Percentiles rank a stretch among this genome's conserved stretches.
phyloP scores from a whole-genome alignment of 64 coral and sea anemone genomes.

The Catalaphyllia jardinei region DNA sequence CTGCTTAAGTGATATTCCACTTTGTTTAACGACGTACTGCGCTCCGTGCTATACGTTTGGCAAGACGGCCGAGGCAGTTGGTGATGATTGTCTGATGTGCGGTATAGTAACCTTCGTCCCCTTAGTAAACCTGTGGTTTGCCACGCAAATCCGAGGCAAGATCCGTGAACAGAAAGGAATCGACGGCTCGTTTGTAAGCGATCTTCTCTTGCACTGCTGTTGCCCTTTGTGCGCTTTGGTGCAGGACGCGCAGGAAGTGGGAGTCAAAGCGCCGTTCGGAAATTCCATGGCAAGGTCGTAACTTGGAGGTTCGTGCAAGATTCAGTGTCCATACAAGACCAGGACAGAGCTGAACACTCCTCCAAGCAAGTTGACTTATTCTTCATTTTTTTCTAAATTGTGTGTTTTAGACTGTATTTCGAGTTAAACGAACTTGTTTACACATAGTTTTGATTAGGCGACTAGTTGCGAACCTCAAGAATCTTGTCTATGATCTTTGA shows the following conservation, averaged over 20 bases:
- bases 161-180: slow-evolving; percentile 87
- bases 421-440: background rate
- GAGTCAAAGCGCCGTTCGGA: slow-evolving; percentile 86
- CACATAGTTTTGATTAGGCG: background rate
- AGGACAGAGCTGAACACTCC: background rate
- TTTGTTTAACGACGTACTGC: slow-evolving; percentile 67
- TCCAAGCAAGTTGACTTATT: background rate
- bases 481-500: too few species aligned
- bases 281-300: slow-evolving; percentile 81
- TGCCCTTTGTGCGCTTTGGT: slow-evolving; percentile 68
- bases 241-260: slow-evolving; percentile 83
- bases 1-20: slow-evolving; percentile 72
- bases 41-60: slow-evolving; percentile 90
- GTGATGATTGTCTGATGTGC: slow-evolving; percentile 91
- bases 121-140: slow-evolving; percentile 68
- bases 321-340: background rate
- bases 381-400: background rate
- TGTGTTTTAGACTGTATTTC: background rate
- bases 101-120: slow-evolving; percentile 69
- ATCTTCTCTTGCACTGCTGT: slow-evolving; percentile 75
- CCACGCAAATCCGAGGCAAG: slow-evolving; percentile 68
- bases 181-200: slow-evolving; percentile 65
- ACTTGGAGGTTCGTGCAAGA: background rate
- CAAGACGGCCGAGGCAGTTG: slow-evolving; percentile 86
- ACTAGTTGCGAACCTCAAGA: too few species aligned